Percentiles rank a stretch among this genome's conserved stretches.
Conservation (phyloP, 2,113 vertebrate species). For the Rhinoderma darwinii region DNA sequence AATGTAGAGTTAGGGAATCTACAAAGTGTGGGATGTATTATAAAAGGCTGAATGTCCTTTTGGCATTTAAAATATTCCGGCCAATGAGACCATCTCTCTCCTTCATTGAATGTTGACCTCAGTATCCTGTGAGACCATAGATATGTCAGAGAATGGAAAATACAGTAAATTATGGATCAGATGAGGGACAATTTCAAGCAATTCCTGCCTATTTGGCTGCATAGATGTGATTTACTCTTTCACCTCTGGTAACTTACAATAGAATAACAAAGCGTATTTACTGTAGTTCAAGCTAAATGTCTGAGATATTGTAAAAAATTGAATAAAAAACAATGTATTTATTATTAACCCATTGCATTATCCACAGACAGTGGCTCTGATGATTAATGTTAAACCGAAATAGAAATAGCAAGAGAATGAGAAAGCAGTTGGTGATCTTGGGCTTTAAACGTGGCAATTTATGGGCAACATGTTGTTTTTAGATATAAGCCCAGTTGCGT, state of each 20-base stretch:
- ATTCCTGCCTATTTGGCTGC: background rate
- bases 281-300: background rate
- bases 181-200: background rate
- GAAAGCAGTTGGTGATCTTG: background rate
- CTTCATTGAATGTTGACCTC: background rate
- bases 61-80: background rate
- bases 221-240: background rate
- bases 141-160: constrained; percentile 22
- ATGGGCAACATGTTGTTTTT: background rate
- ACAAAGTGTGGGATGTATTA: background rate
- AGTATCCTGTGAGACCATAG: background rate
- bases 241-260: background rate
- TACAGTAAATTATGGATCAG: constrained; percentile 35
- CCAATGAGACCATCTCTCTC: background rate
- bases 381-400: background rate
- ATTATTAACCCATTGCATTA: background rate
- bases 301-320: background rate
- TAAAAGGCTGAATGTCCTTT: background rate
- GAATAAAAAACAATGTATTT: background rate
- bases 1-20: no score
- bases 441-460: background rate
- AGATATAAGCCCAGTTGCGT: background rate
- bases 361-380: background rate
- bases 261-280: background rate
- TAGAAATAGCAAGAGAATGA: background rate